A percentile compares a stretch with the other conserved stretches of the same genome.
Evolutionary conservation across 2,797 vertebrate genomes (phyloP).

Genomic region (Dallia pectoralis): DNA sequence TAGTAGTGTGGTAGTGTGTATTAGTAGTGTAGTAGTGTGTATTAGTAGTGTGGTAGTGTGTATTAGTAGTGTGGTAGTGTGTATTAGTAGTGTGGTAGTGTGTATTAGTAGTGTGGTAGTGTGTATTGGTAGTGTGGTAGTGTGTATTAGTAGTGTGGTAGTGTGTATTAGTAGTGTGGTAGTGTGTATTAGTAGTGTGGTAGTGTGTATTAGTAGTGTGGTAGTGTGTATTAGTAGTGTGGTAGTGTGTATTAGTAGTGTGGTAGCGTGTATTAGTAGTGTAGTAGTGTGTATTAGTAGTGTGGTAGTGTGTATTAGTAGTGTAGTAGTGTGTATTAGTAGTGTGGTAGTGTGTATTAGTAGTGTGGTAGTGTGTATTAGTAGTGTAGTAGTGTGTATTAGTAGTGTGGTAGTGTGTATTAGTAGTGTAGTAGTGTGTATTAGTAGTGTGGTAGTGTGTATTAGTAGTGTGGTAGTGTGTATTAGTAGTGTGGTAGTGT

Average conservation of each 20-base stretch:
- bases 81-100: constrained; percentile 32
- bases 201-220: constrained; percentile 33
- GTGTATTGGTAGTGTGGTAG: constrained; percentile 34
- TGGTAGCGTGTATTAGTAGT: constrained; percentile 35
- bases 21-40: constrained; percentile 28
- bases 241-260: constrained; percentile 33
- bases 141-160: constrained; percentile 31
- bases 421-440: constrained; percentile 26
- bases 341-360: constrained; percentile 21
- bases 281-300: constrained; percentile 16
- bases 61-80: constrained; percentile 36
- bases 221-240: constrained; percentile 16
- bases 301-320: constrained; percentile 30
- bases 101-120: constrained; percentile 15
- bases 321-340: constrained; percentile 38
- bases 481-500: constrained; percentile 33
- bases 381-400: no score
- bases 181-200: constrained; percentile 38
- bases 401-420: constrained; percentile 40
- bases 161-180: constrained; percentile 13
- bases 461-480: constrained; percentile 31
- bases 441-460: constrained; percentile 21
- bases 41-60: constrained; percentile 17
- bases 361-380: constrained; percentile 24
- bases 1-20: constrained; percentile 39